Evolutionary conservation across 2,797 vertebrate species (phyloP).

Genomic region (Sebastiscus albofasciatus): DNA sequence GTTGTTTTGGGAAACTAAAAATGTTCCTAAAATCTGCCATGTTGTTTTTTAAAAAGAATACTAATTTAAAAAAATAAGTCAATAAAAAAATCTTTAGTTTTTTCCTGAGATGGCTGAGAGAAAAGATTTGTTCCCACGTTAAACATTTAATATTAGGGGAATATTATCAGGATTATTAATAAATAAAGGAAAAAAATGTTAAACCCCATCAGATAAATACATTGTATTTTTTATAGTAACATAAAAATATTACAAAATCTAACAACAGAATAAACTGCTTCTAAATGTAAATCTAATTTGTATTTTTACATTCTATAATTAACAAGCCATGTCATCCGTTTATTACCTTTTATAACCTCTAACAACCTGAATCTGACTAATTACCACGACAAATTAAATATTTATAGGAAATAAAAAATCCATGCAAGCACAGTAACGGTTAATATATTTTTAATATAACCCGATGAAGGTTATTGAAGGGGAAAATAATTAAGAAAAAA

Average conservation of each 20-base stretch:
- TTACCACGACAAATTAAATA: constrained; percentile 70
- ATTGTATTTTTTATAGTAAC: neutral
- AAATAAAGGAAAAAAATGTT: neutral
- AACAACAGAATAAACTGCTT: neutral
- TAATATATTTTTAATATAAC: constrained; percentile 35
- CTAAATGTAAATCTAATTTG: neutral
- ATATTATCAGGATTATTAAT: neutral
- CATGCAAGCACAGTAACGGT: constrained; percentile 19
- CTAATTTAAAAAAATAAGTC: neutral
- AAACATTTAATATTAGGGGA: neutral
- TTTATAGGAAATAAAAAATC: constrained; percentile 58
- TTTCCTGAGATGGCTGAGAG: neutral
- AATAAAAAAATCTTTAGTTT: neutral
- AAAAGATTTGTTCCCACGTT: neutral
- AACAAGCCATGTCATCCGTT: constrained; percentile 44
- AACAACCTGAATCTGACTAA: constrained; percentile 60
- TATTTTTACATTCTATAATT: constrained; percentile 34
- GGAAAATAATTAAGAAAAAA: constrained; percentile 5
- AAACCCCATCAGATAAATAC: neutral
- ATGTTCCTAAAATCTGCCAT: neutral
- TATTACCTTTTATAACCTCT: constrained; percentile 60
- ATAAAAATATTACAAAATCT: neutral
- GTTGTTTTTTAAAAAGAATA: neutral
- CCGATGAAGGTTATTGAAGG: constrained; percentile 14
- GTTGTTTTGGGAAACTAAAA: neutral